Evolutionary conservation across 2,797 vertebrate species (phyloP), one percentile per base, ranked within the genome.

Genomic region (Ara ararauna): DNA sequence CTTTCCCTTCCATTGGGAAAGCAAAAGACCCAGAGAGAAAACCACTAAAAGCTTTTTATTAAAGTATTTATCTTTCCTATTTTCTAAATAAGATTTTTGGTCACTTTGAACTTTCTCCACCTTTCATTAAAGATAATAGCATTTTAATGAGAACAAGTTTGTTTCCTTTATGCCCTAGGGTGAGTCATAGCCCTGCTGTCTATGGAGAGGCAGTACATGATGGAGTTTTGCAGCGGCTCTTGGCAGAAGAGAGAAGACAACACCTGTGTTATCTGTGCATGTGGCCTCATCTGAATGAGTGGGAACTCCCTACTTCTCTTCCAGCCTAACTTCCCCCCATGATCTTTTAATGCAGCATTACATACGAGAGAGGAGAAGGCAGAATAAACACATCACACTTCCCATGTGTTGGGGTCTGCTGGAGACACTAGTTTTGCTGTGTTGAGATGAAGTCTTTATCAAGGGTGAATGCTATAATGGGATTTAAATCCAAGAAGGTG

Each of bases 21-120:
- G 65, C 27, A 60, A 68, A 91, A 76, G 29, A 75, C 16, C 7
- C 47, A 45, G 22, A 42, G 45, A 91, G 77, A 83, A 85, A 95
- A 81, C 79, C 71, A 85, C 71, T 87, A 71, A 90, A 82, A 90
- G 81, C 67, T 82, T 94, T 85, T 81, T 90, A 89, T 87, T 90
- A 84, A 87, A 78, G 65, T 67, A 73, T 93, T 89, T 85, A 45
- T 92, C 60, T 80, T 93, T 68, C 23, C 60, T 84, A 10, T 87
- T 79, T 94, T 94, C 86, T 70, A 93, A 90, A 68, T 78, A 84
- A 90, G 61, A 50, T 47, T 87, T 50, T 47, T 65, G 30, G 64
- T 71, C 62, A 85, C 72, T 93, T 72, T 78, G 62, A 82, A 87
- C 65, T 32, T 72, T 65, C n/a, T 84, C 67, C 66, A 75, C 24